Evolutionary conservation across 1,140 invertebrate species (phyloP), one percentile per base, ranked within the genome.

Genomic region (Conus betulinus): DNA sequence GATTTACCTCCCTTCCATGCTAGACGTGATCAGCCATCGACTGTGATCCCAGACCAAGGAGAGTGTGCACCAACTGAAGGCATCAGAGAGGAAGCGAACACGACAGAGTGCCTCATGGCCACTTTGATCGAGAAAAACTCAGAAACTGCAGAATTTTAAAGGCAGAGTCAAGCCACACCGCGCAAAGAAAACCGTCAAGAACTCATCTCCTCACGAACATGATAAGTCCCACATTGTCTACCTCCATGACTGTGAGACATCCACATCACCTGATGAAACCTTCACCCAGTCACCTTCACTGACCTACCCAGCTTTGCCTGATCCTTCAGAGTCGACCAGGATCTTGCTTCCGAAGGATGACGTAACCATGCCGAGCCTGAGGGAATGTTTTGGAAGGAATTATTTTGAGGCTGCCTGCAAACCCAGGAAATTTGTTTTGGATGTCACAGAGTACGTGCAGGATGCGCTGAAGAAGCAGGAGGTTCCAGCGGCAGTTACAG

Each of bases 401-500:
- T 90, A 88, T 27, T 88, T 81, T 39, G 89, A 90, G 67, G 82
- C 88, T 15, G 51, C 82, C 55, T 89, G 87, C 27, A n/a, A 27
- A 13, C 90, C 90, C 5, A 74, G 90, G 23, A 90, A 87, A 71
- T 90, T 90, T 81, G 25, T 87, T 13, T 83, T 90, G 76, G 88
- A 90, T 81, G 79, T 89, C 20, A 84, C 88, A 79, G 25, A 83
- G 20, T 57, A 89, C 15, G 81, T 87, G 10, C 85, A 20, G 60
- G 53, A 87, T 3, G 23, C 71, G 23, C 13, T 85, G 15, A 87
- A 81, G 79, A 87, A 88, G 52, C n/a, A 27, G 6, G 79, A 63
- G 10, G 20, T 85, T 8, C 76, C 60, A 15, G 23, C 79, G 7
- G 83, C 11, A 53, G 76, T 74, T 11, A 23, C 78, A 39, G 57